A percentile compares a stretch with the other conserved stretches of the same genome.
Conservation (phyloP, 2,888 invertebrate genomes). For the Sinotaia quadrata region DNA sequence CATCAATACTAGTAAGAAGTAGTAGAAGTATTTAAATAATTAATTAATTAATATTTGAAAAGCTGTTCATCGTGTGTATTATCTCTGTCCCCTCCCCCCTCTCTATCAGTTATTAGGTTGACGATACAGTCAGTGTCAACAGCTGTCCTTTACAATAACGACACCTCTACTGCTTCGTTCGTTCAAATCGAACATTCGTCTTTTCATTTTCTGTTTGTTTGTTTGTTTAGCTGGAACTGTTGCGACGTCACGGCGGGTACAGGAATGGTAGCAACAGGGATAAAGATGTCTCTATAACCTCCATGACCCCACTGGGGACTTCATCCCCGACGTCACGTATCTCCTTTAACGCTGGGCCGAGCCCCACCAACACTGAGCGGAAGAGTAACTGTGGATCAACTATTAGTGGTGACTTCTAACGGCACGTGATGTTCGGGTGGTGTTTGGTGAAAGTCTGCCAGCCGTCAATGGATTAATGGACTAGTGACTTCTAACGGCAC, state of each 20-base stretch:
- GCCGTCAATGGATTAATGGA: too few species aligned
- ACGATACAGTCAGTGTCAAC: background rate
- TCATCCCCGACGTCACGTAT: constrained; percentile 18
- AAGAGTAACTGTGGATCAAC: background rate
- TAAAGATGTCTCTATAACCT: constrained; percentile 13
- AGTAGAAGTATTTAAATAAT: too few species aligned
- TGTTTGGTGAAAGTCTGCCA: background rate
- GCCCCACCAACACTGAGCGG: background rate
- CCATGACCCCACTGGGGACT: too few species aligned
- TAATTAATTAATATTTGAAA: too few species aligned
- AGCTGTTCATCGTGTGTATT: too few species aligned
- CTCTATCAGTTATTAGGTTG: background rate
- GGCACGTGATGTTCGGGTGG: background rate
- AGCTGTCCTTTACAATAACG: background rate
- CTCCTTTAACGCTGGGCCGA: constrained; percentile 10
- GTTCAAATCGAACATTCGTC: background rate
- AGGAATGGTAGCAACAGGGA: constrained; percentile 23
- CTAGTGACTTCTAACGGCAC: background rate
- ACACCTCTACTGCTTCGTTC: background rate
- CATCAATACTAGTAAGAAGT: too few species aligned
- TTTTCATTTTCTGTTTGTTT: background rate
- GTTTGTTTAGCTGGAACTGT: constrained; percentile 21
- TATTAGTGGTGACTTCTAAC: background rate
- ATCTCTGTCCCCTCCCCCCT: background rate
- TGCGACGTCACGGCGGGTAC: constrained; percentile 25